phyloP scores from a whole-genome alignment of 1,140 invertebrate genomes.

The Leptestheria dahalacensis region DNA sequence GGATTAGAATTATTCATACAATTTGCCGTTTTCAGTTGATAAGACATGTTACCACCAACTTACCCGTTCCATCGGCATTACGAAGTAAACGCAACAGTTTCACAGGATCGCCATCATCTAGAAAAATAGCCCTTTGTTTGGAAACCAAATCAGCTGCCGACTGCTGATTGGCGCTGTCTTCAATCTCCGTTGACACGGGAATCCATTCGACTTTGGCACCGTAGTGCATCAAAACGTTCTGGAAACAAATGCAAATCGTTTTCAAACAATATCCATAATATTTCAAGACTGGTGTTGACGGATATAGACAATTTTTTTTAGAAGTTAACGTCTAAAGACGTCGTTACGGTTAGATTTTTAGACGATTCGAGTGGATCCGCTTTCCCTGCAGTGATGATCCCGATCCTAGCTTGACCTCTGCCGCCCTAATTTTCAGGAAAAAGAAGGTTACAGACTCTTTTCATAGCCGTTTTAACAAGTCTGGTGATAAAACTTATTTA shows the following conservation, averaged over 20 bases:
- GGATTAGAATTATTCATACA: too few species aligned
- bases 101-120: constrained; percentile 13
- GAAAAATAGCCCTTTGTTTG: constrained; percentile 13
- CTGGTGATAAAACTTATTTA: background rate
- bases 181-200: constrained; percentile 2
- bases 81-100: constrained; percentile 6
- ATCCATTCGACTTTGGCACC: constrained; percentile 12
- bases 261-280: background rate
- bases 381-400: constrained; percentile 11
- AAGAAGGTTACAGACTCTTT: background rate
- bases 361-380: constrained; percentile 3
- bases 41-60: too few species aligned
- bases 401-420: constrained; percentile 7
- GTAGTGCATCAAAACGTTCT: constrained; percentile 3
- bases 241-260: background rate
- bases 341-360: background rate
- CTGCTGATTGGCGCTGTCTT: constrained; percentile 14
- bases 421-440: constrained; percentile 4
- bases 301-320: too few species aligned
- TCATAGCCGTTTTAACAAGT: background rate
- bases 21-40: too few species aligned
- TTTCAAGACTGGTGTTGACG: too few species aligned
- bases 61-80: constrained; percentile 13
- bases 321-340: too few species aligned
- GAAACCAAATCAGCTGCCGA: constrained; percentile 4